phyloP scores from a whole-genome alignment of 2,888 invertebrate species.

The Aspidapion aeneum region DNA sequence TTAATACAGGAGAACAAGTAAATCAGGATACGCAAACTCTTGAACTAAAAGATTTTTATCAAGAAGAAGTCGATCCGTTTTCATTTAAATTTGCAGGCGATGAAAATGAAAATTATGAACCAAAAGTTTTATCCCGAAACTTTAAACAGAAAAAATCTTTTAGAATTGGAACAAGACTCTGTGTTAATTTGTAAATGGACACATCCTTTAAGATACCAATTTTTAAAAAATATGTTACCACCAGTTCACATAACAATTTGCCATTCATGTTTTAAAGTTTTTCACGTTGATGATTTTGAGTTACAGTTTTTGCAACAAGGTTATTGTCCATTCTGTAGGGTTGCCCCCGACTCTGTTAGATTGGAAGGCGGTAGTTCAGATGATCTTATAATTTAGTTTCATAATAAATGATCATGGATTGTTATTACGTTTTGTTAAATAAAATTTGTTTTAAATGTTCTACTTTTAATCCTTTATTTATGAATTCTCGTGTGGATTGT shows the following conservation, averaged over 20 bases:
- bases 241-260: slow-evolving; percentile 89
- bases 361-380: slow-evolving; percentile 16
- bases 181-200: slow-evolving; percentile 78
- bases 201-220: slow-evolving; percentile 69
- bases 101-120: slow-evolving; percentile 21
- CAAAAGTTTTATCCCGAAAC: slow-evolving; percentile 48
- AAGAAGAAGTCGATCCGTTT: slow-evolving; percentile 63
- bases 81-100: slow-evolving; percentile 51
- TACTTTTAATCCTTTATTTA: slow-evolving; percentile 82
- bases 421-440: background rate
- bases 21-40: slow-evolving; percentile 56
- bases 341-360: slow-evolving; percentile 40
- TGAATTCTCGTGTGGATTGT: slow-evolving; percentile 82
- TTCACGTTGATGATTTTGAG: slow-evolving; percentile 96
- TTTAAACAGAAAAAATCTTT: slow-evolving; percentile 64
- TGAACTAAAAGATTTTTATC: slow-evolving; percentile 51
- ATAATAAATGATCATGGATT: background rate
- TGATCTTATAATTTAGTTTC: slow-evolving; percentile 17
- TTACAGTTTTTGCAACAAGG: slow-evolving; percentile 87
- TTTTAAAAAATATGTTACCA: slow-evolving; percentile 88
- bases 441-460: slow-evolving; percentile 93
- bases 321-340: slow-evolving; percentile 90
- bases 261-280: slow-evolving; percentile 83
- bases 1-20: slow-evolving; percentile 48
- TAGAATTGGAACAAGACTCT: slow-evolving; percentile 74